Evolutionary conservation across 1,140 invertebrate species (phyloP), one percentile per base, ranked within the genome.

Genomic region (Pachyrhynchus sulphureomaculatus): DNA sequence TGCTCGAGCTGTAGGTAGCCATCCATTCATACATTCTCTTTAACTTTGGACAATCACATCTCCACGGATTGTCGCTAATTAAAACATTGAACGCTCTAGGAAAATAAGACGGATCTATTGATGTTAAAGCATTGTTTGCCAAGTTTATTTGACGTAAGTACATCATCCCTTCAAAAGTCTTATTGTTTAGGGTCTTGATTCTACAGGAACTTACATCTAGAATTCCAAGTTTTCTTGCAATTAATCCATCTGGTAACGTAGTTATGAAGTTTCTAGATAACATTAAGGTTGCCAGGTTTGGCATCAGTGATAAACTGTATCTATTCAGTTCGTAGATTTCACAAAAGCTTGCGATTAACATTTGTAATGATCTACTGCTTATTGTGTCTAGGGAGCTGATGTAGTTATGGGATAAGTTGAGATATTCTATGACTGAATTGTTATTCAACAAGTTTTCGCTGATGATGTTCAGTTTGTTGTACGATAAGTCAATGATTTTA

Each of bases 1-100:
- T 83, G 84, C n/a, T 78, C 1, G 51, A 75, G n/a, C 83, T 80
- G 54, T 80, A 77, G 18, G 79, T 70, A 0, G 79, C 83, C 8
- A 89, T 68, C 70, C 76, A 88, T 41, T 81, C 75, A 58, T 82
- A 87, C 63, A 84, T 82, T 18, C 80, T 72, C 53, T 80, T 78
- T 62, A 88, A 78, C 34, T 83, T 76, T 0, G 67, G 53, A 62
- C 88, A 89, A 54, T 88, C 83, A 70, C 88, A 89, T 53, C 83
- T 75, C 88, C 88, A 90, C 56, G 86, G 86, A 76, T 90, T 90
- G 49, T 88, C 85, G 9, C 81, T 77, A 36, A 89, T 83, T 79
- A 42, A 71, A 23, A 67, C 41, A 9, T 62, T 48, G 10, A 55
- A 69, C 70, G 88, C 86, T n/a, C 78, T 76, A 0, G 76, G 73